Evolutionary conservation across 2,113 vertebrate species (phyloP), one percentile per base, ranked within the genome.

Genomic region (Percopsis transmontana): DNA sequence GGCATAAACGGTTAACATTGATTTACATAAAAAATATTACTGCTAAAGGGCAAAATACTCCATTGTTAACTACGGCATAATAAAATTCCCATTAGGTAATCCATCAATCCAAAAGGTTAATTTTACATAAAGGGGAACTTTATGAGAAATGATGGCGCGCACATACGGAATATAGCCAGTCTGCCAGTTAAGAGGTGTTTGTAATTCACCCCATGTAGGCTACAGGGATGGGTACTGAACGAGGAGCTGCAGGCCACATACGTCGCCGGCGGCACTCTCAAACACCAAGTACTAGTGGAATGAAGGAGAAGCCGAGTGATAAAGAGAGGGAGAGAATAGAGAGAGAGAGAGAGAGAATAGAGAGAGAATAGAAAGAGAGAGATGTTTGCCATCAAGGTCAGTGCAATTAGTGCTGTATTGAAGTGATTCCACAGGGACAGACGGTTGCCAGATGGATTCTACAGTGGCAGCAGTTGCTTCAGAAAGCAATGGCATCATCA

Each of bases 171-270:
- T 65, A n/a, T 66, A 61, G 73, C 80, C 67, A 53, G 50, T 24
- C 11, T 66, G 68, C 77, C 79, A 72, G 77, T 78, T 72, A 66
- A 67, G 66, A 70, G 65, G 24, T n/a, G 70, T 44, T 74, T 73
- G 76, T 73, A 74, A 78, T 78, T 74, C 60, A 63, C 67, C 66
- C 58, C 0, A 39, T 58, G 62, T n/a, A 33, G 27, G 27, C 27
- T 33, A 33, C 27, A 59, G 48, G 42, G 56, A 71, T 6, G 72
- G 72, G 18, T 50, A 70, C 66, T 23, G 71, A 67, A 73, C 59
- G 75, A 77, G 70, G 65, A 79, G 27, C 27, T 33, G 2, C 51
- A 14, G 51, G 51, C 14, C 51, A 53, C 20, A 23, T 69, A 66
- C 59, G 72, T 62, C 68, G 70, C 74, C 75, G 72, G 63, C 3